Conservation (phyloP, 2,888 invertebrate species). For the Altica lythri region DNA sequence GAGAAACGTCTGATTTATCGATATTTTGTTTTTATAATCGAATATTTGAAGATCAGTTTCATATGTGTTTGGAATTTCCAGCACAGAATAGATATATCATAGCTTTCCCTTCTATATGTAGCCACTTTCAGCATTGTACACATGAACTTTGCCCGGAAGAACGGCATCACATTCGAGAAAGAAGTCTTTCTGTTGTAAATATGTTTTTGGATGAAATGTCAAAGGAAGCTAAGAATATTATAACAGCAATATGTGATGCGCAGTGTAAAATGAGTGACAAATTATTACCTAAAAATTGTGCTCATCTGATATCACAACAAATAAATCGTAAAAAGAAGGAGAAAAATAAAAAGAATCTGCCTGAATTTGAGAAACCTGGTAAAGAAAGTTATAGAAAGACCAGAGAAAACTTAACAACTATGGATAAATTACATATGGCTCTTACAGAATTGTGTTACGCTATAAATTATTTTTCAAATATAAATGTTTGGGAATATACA, state of each 20-base stretch:
- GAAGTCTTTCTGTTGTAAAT: constrained; percentile 94
- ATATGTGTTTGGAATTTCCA: constrained; percentile 98
- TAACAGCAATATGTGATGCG: constrained; percentile 97
- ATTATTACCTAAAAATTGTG: constrained; percentile 93
- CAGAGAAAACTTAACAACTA: constrained; percentile 93
- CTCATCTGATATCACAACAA: constrained; percentile 84
- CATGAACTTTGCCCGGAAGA: constrained; percentile 99
- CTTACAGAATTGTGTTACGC: constrained; percentile 96
- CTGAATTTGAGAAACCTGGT: constrained; percentile 90
- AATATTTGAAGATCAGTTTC: constrained; percentile 97
- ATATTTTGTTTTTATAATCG: constrained; percentile 97
- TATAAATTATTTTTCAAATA: constrained; percentile 94
- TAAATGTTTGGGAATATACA: constrained; percentile 98
- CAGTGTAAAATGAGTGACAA: constrained; percentile 97
- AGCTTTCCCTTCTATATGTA: constrained; percentile 96
- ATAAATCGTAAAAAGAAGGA: constrained; percentile 92
- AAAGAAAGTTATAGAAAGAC: constrained; percentile 95
- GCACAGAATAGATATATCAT: constrained; percentile 98
- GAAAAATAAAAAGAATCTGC: constrained; percentile 84
- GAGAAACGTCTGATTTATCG: constrained; percentile 96
- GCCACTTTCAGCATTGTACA: constrained; percentile 97
- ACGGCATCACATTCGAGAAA: constrained; percentile 92
- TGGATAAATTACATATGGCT: constrained; percentile 99
- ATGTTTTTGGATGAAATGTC: constrained; percentile 99
- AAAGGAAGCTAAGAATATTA: constrained; percentile 97